Percentiles rank a stretch among this genome's conserved stretches.
Evolutionary conservation across 1,140 invertebrate species (phyloP).

Genomic region (Phymastichus coffea): DNA sequence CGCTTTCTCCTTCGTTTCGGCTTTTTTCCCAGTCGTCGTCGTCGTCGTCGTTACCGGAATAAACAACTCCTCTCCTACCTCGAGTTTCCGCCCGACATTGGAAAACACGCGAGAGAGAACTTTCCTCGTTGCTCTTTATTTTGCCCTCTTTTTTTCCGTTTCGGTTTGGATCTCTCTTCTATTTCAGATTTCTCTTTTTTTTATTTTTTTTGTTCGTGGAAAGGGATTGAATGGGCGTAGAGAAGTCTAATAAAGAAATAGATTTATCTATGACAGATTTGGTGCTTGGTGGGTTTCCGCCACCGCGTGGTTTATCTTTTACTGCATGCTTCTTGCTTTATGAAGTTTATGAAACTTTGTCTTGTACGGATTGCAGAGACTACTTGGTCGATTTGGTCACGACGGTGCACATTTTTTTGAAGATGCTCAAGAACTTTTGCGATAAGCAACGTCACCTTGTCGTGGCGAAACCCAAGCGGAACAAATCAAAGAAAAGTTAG

Average conservation of each 20-base stretch:
- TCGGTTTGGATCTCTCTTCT: slow-evolving; percentile 5
- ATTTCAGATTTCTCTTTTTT: not conserved
- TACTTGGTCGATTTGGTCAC: slow-evolving; percentile 87
- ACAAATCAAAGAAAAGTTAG: slow-evolving; percentile 58
- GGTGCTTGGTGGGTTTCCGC: not conserved
- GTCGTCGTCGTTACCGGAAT: too few species aligned
- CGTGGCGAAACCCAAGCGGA: slow-evolving; percentile 61
- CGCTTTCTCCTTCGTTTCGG: slow-evolving; percentile 9
- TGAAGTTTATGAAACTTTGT: slow-evolving; percentile 3
- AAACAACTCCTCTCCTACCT: slow-evolving; percentile 48
- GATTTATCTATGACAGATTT: slow-evolving; percentile 18
- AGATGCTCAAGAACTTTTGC: slow-evolving; percentile 84
- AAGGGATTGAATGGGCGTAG: not conserved
- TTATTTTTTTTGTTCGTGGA: too few species aligned
- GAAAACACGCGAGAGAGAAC: slow-evolving; percentile 32
- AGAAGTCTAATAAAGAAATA: slow-evolving; percentile 22
- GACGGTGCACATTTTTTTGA: slow-evolving; percentile 88
- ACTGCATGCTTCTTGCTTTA: not conserved
- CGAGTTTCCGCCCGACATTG: slow-evolving; percentile 41
- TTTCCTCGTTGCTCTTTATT: not conserved
- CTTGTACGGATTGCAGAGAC: slow-evolving; percentile 55
- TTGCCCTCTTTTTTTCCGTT: not conserved
- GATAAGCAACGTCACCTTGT: slow-evolving; percentile 69
- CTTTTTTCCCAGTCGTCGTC: slow-evolving; percentile 25
- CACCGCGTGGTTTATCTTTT: slow-evolving; percentile 9